A percentile compares a stretch with the other conserved stretches of the same genome.
These are phyloP conservation scores for Anoplolepis gracilipes DNA, from an alignment of 1,140 invertebrate species.

Conservation along the genomic window DNA sequence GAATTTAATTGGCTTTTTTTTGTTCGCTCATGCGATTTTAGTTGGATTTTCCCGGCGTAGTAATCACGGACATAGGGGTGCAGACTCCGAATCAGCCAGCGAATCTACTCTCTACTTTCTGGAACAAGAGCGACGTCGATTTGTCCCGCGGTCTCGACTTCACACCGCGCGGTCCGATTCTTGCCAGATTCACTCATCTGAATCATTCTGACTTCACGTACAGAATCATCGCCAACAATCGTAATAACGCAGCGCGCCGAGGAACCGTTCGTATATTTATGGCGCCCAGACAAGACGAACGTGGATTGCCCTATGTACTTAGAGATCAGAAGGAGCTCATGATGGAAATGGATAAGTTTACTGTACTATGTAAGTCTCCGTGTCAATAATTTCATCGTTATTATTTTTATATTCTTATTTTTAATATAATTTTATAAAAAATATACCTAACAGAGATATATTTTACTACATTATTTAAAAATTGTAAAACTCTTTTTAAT, in stretches of 20 bases:
- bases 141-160: constrained; percentile 92
- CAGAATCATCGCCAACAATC: constrained; percentile 89
- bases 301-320: constrained; percentile 88
- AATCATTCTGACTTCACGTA: constrained; percentile 90
- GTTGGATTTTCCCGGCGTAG: constrained; percentile 89
- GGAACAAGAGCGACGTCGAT: constrained; percentile 91
- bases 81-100: constrained; percentile 81
- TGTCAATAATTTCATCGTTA: neutral
- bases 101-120: constrained; percentile 89
- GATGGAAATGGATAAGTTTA: constrained; percentile 93
- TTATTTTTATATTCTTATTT: neutral
- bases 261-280: constrained; percentile 93
- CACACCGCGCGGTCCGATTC: constrained; percentile 89
- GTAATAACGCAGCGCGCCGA: constrained; percentile 84
- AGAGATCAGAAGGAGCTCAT: constrained; percentile 90
- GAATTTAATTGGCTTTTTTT: constrained; percentile 41
- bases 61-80: constrained; percentile 86
- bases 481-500: neutral
- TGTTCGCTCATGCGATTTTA: constrained; percentile 72
- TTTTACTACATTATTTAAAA: neutral
- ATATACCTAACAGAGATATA: neutral
- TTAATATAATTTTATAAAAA: neutral
- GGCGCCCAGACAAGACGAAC: constrained; percentile 90
- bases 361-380: constrained; percentile 86
- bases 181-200: constrained; percentile 91